Conservation (phyloP, 2,113 vertebrate species). For the Entomyzon cyanotis region DNA sequence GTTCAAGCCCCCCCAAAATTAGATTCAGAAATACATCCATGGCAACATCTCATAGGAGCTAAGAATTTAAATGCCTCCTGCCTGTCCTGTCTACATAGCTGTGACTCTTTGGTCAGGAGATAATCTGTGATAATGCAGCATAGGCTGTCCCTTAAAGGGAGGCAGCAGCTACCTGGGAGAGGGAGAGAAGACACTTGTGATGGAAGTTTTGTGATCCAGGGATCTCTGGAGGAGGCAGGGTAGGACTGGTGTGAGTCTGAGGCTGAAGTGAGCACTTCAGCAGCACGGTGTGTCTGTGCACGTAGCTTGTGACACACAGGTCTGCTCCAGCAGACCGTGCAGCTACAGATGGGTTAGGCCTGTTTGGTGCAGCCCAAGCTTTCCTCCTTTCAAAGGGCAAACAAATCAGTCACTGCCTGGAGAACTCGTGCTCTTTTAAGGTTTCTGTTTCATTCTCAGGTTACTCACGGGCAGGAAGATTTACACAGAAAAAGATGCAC, state of each 20-base stretch:
- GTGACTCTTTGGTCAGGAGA: not conserved
- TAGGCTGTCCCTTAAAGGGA: not conserved
- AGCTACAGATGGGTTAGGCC: not conserved
- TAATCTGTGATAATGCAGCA: not conserved
- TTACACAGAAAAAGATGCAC: slow-evolving; percentile 89
- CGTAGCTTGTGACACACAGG: not conserved
- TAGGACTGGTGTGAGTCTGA: not conserved
- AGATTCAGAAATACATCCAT: not conserved
- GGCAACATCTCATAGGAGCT: not conserved
- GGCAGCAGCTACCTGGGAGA: not conserved
- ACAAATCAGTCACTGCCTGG: not conserved
- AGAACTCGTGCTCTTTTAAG: not conserved
- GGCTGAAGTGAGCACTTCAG: not conserved
- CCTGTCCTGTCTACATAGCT: fast-evolving
- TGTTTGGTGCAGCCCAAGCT: not conserved
- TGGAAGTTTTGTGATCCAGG: not conserved
- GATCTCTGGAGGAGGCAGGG: not conserved
- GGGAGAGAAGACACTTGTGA: not conserved
- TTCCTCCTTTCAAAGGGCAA: not conserved
- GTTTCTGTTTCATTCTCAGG: slow-evolving; percentile 69
- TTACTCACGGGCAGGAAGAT: slow-evolving; percentile 92
- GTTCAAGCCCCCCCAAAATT: not conserved
- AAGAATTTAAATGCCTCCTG: not conserved
- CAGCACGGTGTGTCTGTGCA: not conserved
- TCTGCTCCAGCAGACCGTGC: not conserved